Percentiles rank a stretch among this genome's conserved stretches.
Conservation (phyloP, 2,113 vertebrate genomes). For the Thamnaconus septentrionalis region DNA sequence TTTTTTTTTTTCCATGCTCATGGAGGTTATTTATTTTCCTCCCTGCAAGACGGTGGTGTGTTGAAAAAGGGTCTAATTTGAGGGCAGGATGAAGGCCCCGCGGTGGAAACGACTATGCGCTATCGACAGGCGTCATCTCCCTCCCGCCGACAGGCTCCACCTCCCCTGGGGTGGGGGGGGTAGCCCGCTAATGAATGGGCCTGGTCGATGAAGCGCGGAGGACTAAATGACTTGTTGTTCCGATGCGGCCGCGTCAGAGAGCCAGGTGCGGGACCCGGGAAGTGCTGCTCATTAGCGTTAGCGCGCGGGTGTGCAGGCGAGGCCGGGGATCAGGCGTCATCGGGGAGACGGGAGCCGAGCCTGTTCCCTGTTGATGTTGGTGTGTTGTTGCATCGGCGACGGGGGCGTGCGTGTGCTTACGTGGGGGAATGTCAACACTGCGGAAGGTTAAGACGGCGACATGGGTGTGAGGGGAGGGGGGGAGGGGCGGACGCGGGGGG, state of each 20-base stretch:
- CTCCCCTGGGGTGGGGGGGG: constrained; percentile 46
- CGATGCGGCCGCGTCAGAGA: constrained; percentile 40
- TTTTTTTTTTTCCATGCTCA: too few species aligned
- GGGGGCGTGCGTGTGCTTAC: too few species aligned
- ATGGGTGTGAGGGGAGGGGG: constrained; percentile 1
- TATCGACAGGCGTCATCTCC: not conserved
- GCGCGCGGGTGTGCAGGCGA: constrained; percentile 19
- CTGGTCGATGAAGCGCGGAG: constrained; percentile 50
- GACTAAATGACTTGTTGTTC: constrained; percentile 62
- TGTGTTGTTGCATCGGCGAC: too few species aligned
- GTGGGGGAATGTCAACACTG: not conserved
- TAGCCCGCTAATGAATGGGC: constrained; percentile 40
- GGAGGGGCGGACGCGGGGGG: not conserved
- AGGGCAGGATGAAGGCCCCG: constrained; percentile 9
- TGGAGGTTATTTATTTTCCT: constrained; percentile 12
- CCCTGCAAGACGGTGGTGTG: not conserved
- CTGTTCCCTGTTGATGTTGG: too few species aligned
- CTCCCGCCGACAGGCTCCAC: constrained; percentile 39
- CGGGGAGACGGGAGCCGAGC: not conserved
- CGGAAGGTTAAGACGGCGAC: constrained; percentile 16
- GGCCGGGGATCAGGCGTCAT: constrained; percentile 24
- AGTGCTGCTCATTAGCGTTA: constrained; percentile 53
- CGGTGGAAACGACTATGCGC: constrained; percentile 5
- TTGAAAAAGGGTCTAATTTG: not conserved
- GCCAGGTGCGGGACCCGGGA: constrained; percentile 53